These are phyloP conservation scores for Pachypanchax playfairii DNA, from an alignment of 2,113 vertebrate species.

Conservation along the genomic window DNA sequence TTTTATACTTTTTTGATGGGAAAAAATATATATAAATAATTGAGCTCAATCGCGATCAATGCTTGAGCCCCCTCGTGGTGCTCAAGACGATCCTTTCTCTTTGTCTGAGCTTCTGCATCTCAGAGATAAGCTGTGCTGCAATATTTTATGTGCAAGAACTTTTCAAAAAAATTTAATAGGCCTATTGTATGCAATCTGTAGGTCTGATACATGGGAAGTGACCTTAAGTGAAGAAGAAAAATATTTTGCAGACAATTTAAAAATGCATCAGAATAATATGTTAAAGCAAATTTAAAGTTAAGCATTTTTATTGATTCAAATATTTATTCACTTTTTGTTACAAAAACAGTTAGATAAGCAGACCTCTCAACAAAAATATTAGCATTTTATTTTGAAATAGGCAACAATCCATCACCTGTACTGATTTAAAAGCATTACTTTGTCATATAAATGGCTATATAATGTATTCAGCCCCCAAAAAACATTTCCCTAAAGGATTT, in stretches of 20 bases:
- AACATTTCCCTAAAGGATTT: conserved; percentile 38
- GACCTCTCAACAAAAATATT: conserved; percentile 40
- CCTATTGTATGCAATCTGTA: neutral
- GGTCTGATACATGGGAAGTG: neutral
- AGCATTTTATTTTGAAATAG: conserved; percentile 41
- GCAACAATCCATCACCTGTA: conserved; percentile 50
- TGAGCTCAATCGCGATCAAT: conserved; percentile 49
- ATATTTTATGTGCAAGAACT: neutral
- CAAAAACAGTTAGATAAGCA: conserved; percentile 27
- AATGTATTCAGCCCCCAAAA: conserved; percentile 28
- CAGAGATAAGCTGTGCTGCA: conserved; percentile 32
- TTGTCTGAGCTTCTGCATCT: conserved; percentile 23
- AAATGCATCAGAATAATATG: neutral
- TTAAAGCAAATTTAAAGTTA: neutral
- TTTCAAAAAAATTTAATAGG: too few species aligned
- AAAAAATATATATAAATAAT: conserved; percentile 39
- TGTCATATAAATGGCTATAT: conserved; percentile 47
- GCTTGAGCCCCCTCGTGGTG: conserved; percentile 24
- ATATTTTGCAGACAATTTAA: neutral
- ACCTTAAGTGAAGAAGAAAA: neutral
- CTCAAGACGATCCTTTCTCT: conserved; percentile 58
- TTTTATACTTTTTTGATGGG: conserved; percentile 29
- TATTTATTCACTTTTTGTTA: conserved; percentile 1
- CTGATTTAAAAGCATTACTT: conserved; percentile 52
- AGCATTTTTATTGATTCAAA: conserved; percentile 3